These are phyloP conservation scores for Drosophila lowei DNA, from an alignment of 1,140 invertebrate species.

Conservation along the genomic window DNA sequence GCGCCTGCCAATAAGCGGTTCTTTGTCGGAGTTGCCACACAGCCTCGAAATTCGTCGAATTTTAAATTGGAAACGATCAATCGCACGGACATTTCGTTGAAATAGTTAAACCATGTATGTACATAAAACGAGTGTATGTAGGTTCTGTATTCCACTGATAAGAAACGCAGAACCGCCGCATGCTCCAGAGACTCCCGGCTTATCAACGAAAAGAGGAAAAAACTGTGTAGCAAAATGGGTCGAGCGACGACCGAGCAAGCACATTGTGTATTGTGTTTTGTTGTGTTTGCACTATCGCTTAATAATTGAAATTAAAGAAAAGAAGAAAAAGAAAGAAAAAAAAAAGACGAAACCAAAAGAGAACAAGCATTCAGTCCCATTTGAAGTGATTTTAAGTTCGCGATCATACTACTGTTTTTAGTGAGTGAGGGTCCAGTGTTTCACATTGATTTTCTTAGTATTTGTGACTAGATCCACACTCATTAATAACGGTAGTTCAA, in stretches of 20 bases:
- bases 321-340: slow-evolving; percentile 4
- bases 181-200: slow-evolving; percentile 34
- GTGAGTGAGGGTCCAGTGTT: slow-evolving; percentile 83
- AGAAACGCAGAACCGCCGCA: slow-evolving; percentile 34
- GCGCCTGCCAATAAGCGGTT: slow-evolving; percentile 74
- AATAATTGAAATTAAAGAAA: slow-evolving; percentile 75
- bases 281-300: slow-evolving; percentile 76
- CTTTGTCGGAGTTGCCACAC: slow-evolving; percentile 70
- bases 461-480: slow-evolving; percentile 84
- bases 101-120: slow-evolving; percentile 6
- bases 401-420: slow-evolving; percentile 80
- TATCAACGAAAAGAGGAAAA: slow-evolving; percentile 51
- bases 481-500: slow-evolving; percentile 83
- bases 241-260: slow-evolving; percentile 13
- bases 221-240: slow-evolving; percentile 44
- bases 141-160: slow-evolving; percentile 32
- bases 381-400: slow-evolving; percentile 4
- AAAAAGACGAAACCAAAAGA: slow-evolving; percentile 13
- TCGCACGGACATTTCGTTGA: slow-evolving; percentile 22
- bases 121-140: slow-evolving; percentile 15
- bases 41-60: slow-evolving; percentile 48
- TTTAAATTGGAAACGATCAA: slow-evolving; percentile 55
- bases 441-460: slow-evolving; percentile 72
- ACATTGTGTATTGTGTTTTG: slow-evolving; percentile 53
- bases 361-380: slow-evolving; percentile 7